Percentiles rank a stretch among this genome's conserved stretches.
Evolutionary conservation across 2,797 vertebrate genomes (phyloP).

Genomic region (Sciurus vulgaris): DNA sequence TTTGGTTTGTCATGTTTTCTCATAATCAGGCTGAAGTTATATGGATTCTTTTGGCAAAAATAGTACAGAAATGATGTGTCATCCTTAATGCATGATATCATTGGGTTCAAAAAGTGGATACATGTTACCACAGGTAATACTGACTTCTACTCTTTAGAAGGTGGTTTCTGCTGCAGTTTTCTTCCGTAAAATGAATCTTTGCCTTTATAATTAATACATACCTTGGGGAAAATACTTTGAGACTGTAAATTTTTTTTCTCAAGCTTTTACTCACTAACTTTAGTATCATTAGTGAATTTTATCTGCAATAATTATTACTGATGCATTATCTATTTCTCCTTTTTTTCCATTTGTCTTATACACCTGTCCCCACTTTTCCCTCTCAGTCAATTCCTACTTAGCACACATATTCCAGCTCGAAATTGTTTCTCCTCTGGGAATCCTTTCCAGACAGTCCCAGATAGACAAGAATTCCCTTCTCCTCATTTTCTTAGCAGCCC

Average conservation of each 20-base stretch:
- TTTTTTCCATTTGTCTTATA: background rate
- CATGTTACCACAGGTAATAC: background rate
- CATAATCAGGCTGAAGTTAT: background rate
- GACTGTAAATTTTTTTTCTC: background rate
- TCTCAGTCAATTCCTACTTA: background rate
- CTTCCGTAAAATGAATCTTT: background rate
- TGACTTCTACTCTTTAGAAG: background rate
- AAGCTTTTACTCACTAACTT: background rate
- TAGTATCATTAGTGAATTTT: background rate
- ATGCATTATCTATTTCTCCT: background rate
- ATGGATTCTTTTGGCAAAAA: conserved; percentile 1
- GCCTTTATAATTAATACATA: background rate
- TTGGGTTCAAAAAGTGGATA: background rate
- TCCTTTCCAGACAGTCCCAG: background rate
- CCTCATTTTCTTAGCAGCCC: background rate
- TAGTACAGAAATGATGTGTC: background rate
- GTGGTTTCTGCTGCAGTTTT: background rate
- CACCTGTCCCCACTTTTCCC: background rate
- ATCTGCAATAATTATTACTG: background rate
- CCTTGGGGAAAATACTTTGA: background rate
- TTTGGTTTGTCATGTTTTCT: background rate
- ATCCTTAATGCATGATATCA: background rate
- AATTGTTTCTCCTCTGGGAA: conserved; percentile 24
- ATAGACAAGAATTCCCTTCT: background rate
- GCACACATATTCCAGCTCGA: background rate